phyloP scores from a whole-genome alignment of 1,140 invertebrate species.

The Tribolium madens region DNA sequence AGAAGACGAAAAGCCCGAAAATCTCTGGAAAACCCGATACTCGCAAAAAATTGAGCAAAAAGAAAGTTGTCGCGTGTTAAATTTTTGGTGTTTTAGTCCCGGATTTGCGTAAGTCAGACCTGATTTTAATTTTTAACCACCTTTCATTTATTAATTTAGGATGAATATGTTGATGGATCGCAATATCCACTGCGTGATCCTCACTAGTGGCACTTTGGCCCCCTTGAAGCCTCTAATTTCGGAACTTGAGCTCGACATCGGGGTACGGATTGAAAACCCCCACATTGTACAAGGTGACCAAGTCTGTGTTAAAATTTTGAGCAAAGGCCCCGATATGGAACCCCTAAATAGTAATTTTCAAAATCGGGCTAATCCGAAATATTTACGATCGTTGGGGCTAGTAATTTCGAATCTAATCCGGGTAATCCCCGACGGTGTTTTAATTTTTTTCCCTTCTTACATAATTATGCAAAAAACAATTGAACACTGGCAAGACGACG shows the following conservation, averaged over 20 bases:
- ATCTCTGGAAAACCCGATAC: slow-evolving; percentile 66
- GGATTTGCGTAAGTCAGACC: slow-evolving; percentile 78
- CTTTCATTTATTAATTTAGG: slow-evolving; percentile 62
- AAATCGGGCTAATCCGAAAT: slow-evolving; percentile 87
- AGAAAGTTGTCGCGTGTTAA: slow-evolving; percentile 77
- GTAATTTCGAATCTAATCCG: slow-evolving; percentile 85
- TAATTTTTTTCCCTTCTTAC: slow-evolving; percentile 98
- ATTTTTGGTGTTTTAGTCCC: slow-evolving; percentile 98
- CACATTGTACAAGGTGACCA: slow-evolving; percentile 91
- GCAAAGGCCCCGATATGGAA: slow-evolving; percentile 86
- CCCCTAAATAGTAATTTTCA: slow-evolving; percentile 88
- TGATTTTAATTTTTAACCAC: neutral
- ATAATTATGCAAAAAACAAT: slow-evolving; percentile 87
- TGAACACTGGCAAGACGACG: slow-evolving; percentile 84
- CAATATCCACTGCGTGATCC: slow-evolving; percentile 86
- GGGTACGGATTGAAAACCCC: slow-evolving; percentile 87
- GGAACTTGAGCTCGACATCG: slow-evolving; percentile 87
- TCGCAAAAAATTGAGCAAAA: slow-evolving; percentile 67
- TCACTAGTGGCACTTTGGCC: slow-evolving; percentile 97
- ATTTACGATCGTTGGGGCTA: slow-evolving; percentile 85
- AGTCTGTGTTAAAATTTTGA: slow-evolving; percentile 85
- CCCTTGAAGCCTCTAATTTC: slow-evolving; percentile 90
- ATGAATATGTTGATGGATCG: slow-evolving; percentile 86
- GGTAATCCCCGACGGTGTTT: slow-evolving; percentile 91
- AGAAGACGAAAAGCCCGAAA: slow-evolving; percentile 71